Evolutionary conservation across 1,140 invertebrate genomes (phyloP), one percentile per base, ranked within the genome.

Genomic region (Eufriesea mexicana): DNA sequence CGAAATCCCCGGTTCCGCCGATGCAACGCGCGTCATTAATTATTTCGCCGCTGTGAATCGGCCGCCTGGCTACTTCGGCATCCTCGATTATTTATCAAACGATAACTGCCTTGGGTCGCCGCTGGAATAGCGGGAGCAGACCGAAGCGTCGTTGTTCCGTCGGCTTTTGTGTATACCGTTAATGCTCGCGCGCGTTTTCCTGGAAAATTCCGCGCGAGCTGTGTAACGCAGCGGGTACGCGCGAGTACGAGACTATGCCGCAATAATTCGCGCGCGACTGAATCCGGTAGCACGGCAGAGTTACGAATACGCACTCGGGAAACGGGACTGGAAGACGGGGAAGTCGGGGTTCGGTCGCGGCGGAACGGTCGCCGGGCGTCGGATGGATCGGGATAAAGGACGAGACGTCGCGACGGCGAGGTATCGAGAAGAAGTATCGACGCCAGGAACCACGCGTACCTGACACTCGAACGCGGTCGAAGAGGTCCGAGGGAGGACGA

Each of bases 371-470:
- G n/a, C n/a, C n/a, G 16, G 16, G 16, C 14, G 51, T 80, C 83
- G 77, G 61, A 49, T 51, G 64, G 51, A 16, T 78, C 45, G 66
- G 57, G 64, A 79, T 57, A 71, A 47, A 20, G 47, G 35, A 68
- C 2, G 23, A n/a, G 20, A 59, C 54, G 35, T 61, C 42, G 25
- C 18, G 59, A 49, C 20, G 83, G 85, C 35, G 55, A 45, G 18
- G 61, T 88, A 88, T 88, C 86, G 84, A 68, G 73, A 61, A 75
- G 51, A n/a, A 74, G 35, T 59, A 89, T 89, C 87, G 86, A 89
- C 55, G 84, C 20, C 62, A 57, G 61, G 77, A 68, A 75, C 72
- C 87, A 42, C 79, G 23, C 28, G 80, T 86, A 85, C 78, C 81
- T 75, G 85, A 89, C 87, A 82, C 84, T 78, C 76, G 78, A 81